Evolutionary conservation across 2,888 invertebrate genomes (phyloP).

Genomic region (Caradrina clavipalpis): DNA sequence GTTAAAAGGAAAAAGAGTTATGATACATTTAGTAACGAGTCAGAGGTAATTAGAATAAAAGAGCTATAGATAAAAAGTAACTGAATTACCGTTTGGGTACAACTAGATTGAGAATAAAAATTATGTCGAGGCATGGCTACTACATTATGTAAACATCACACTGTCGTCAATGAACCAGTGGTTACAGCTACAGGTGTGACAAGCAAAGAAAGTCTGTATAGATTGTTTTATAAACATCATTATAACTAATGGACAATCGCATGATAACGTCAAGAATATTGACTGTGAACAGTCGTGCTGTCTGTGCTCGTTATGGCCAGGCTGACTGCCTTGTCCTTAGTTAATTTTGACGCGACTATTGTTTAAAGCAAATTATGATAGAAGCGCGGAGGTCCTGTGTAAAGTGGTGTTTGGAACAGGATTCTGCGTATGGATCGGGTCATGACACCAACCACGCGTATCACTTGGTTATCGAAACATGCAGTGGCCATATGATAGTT

Average conservation of each 20-base stretch:
- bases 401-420: constrained; percentile 67
- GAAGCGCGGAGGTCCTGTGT: constrained; percentile 58
- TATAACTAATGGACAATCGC: constrained; percentile 75
- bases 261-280: constrained; percentile 79
- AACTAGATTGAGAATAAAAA: constrained; percentile 23
- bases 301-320: constrained; percentile 63
- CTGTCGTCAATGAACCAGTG: constrained; percentile 52
- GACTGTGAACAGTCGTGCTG: constrained; percentile 68
- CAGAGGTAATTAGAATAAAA: constrained; percentile 51
- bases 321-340: constrained; percentile 37
- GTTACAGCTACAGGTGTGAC: constrained; percentile 66
- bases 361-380: constrained; percentile 47
- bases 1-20: constrained; percentile 28
- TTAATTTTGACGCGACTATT: constrained; percentile 50
- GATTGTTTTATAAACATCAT: constrained; percentile 83
- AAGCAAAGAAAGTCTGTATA: constrained; percentile 75
- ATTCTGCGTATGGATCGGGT: constrained; percentile 73
- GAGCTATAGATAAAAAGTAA: neutral
- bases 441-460: constrained; percentile 75
- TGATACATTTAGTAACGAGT: constrained; percentile 42
- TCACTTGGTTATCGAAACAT: constrained; percentile 86
- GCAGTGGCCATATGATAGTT: constrained; percentile 79
- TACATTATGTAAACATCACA: constrained; percentile 49
- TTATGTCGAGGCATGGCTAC: constrained; percentile 38
- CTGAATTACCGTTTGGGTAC: constrained; percentile 1